Base-by-base conservation (phyloP, 2,797 vertebrate genomes). In the Smutsia gigantea region DNA sequence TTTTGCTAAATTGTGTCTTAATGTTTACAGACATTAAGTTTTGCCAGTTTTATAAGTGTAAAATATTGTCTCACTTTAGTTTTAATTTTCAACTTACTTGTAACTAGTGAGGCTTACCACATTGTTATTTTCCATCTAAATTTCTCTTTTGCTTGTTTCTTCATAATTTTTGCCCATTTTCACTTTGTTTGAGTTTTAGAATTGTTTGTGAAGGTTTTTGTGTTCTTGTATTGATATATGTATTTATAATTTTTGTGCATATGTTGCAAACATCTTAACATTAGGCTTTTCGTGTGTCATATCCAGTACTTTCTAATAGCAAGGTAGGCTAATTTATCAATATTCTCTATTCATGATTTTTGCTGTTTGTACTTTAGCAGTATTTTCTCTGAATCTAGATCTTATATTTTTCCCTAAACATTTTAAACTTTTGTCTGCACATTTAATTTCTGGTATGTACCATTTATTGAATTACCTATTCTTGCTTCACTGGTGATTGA, bases 1-100 rank as follows among this genome's bases (percentile, higher is more conserved):
- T 53, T 84, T 93, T 95, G 29, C 74, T 94, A 89, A 88, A 68
- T 46, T 92, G 25, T 68, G 17, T 82, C 59, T 81, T 95, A 86
- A 71, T 92, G 34, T 84, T 93, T 94, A 72, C 7, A 90, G 66
- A 84, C 69, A 95, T 79, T 72, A 88, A 66, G 2, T 57, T 92
- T 75, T 96, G 4, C 27, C 37, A 61, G 81, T 61, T 92, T 95
- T 79, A 57, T 66, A 64, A 39, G 7, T 87, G 29, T 81, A 84
- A 95, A 83, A 59, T 81, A 64, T 46, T 79, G 2, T 46, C 34
- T 92, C 61, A 2, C 1, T 90, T 93, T 81, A 64, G 6, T 23
- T 75, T 93, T 87, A 57, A 68, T 92, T 92, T 93, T 89, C 12
- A 79, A 39, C 55, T 89, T 66, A 37, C 27, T 84, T 83, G 13